These are phyloP conservation scores for Corticium candelabrum DNA, from an alignment of 37 sponge, comb jelly and placozoan species.

Conservation along the genomic window DNA sequence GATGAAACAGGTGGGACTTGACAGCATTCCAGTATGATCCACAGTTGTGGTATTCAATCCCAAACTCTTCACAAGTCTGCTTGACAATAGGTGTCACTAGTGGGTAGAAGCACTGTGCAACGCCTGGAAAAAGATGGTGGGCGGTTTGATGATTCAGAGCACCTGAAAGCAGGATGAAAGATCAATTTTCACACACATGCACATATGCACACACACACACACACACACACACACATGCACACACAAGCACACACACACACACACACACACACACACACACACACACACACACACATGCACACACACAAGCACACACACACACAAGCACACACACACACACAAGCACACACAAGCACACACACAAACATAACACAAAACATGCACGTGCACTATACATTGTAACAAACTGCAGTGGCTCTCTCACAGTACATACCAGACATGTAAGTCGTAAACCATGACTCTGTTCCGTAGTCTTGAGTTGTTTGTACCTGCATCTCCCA, in stretches of 20 bases:
- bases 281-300: no score
- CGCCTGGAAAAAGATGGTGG: constrained; percentile 81
- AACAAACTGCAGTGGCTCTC: neutral
- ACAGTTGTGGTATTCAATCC: constrained; percentile 69
- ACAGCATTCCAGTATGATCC: constrained; percentile 71
- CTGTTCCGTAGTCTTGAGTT: constrained; percentile 78
- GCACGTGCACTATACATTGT: no score
- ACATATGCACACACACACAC: neutral
- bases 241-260: no score
- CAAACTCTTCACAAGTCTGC: constrained; percentile 77
- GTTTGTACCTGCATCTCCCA: constrained; percentile 83
- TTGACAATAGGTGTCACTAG: constrained; percentile 73
- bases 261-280: no score
- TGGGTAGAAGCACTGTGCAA: constrained; percentile 76
- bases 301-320: no score
- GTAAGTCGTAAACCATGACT: constrained; percentile 78
- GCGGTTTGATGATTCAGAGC: constrained; percentile 88
- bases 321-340: no score
- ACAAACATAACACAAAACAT: no score
- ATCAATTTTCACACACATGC: neutral
- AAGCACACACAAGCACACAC: no score
- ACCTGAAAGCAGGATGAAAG: constrained; percentile 28
- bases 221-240: neutral
- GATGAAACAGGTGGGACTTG: constrained; percentile 69
- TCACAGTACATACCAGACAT: neutral